Evolutionary conservation across 2,113 vertebrate species (phyloP).

Genomic region (Nothocercus julius): DNA sequence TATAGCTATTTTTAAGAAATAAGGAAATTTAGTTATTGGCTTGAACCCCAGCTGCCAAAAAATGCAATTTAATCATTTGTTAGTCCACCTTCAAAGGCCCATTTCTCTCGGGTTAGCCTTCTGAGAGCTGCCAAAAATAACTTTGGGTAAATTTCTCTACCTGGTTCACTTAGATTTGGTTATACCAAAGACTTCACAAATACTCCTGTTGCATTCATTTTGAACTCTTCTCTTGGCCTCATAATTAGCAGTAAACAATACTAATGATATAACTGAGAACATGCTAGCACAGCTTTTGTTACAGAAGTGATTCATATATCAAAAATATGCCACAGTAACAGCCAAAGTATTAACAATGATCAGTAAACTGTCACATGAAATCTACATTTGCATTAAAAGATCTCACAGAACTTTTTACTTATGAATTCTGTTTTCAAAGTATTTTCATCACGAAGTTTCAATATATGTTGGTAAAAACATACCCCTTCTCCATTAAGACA

Average conservation of each 20-base stretch:
- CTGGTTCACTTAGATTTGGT: background rate
- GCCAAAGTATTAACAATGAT: background rate
- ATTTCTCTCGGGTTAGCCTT: background rate
- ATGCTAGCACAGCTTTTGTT: background rate
- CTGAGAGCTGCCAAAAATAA: background rate
- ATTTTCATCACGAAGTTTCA: background rate
- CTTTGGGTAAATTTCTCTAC: background rate
- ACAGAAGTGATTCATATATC: background rate
- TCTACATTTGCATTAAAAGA: background rate
- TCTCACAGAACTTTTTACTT: background rate
- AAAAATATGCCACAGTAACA: background rate
- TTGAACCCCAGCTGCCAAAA: background rate
- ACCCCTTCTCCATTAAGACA: background rate
- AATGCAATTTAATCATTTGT: background rate
- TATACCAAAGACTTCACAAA: background rate
- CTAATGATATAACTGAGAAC: background rate
- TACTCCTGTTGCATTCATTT: background rate
- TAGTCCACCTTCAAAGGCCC: background rate
- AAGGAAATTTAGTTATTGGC: background rate
- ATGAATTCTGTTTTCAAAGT: background rate
- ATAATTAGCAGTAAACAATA: conserved; percentile 5
- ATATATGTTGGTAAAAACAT: background rate
- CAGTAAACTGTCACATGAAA: background rate
- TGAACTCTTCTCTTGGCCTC: background rate
- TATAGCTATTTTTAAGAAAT: background rate